Conservation (phyloP, 2,113 vertebrate genomes). For the Uria aalge region DNA sequence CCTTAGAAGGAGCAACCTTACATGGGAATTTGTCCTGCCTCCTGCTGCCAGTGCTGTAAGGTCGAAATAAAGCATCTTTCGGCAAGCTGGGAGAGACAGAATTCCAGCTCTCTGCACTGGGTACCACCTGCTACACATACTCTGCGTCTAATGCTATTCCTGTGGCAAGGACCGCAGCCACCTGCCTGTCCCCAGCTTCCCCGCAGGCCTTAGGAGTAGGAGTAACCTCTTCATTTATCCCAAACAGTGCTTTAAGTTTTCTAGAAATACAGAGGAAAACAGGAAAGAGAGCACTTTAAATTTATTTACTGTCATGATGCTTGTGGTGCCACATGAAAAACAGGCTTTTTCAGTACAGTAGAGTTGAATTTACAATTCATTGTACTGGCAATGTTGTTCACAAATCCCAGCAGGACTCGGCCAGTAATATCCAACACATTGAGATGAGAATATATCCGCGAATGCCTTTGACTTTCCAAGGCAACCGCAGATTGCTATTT, state of each 20-base stretch:
- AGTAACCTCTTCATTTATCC: neutral
- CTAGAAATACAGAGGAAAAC: neutral
- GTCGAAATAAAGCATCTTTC: neutral
- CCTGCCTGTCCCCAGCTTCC: neutral
- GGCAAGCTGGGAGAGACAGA: neutral
- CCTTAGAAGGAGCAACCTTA: neutral
- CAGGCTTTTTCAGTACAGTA: neutral
- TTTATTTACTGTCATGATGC: neutral
- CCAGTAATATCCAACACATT: neutral
- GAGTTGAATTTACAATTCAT: neutral
- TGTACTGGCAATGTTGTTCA: neutral
- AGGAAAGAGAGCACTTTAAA: neutral
- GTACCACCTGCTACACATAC: neutral
- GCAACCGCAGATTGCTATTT: neutral
- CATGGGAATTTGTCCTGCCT: neutral
- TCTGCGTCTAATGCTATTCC: neutral
- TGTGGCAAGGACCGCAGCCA: neutral
- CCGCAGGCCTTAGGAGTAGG: neutral
- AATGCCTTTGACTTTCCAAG: neutral
- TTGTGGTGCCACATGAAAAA: neutral
- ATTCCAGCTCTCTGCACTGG: neutral
- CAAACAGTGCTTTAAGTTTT: neutral
- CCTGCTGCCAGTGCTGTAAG: neutral
- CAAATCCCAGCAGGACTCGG: neutral
- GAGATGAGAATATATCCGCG: neutral